phyloP scores from a whole-genome alignment of 1,140 invertebrate genomes.

The Drosophila busckii region DNA sequence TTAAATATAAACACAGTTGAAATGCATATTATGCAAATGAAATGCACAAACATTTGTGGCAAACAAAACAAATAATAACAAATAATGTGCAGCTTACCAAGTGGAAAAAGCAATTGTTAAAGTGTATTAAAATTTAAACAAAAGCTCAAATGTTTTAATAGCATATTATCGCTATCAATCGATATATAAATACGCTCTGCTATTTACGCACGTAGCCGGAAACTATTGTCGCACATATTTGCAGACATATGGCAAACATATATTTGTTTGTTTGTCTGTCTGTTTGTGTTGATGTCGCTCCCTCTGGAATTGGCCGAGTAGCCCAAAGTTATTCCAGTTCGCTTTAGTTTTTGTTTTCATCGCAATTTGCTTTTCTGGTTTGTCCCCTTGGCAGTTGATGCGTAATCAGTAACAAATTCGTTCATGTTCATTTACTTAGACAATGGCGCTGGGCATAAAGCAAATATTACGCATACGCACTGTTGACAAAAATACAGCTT shows the following conservation, averaged over 20 bases:
- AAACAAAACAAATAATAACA: too few species aligned
- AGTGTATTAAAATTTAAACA: too few species aligned
- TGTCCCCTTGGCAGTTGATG: constrained; percentile 51
- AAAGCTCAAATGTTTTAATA: too few species aligned
- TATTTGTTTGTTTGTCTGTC: constrained; percentile 36
- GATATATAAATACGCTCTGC: constrained; percentile 5
- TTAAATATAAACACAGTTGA: constrained; percentile 29
- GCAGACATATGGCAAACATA: constrained; percentile 47
- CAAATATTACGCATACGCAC: constrained; percentile 42
- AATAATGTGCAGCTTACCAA: too few species aligned
- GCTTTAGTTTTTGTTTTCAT: constrained; percentile 27
- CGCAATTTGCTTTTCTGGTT: neutral
- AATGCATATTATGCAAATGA: neutral
- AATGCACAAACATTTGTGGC: too few species aligned
- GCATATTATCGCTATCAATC: too few species aligned
- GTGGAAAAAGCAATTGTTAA: too few species aligned
- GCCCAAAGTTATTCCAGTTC: constrained; percentile 46
- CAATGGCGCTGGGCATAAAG: constrained; percentile 19
- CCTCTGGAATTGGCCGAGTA: constrained; percentile 53
- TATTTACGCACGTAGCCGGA: constrained; percentile 48
- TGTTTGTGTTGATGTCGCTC: constrained; percentile 7
- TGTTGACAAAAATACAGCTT: constrained; percentile 56
- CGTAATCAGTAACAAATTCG: constrained; percentile 63
- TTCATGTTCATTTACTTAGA: constrained; percentile 47
- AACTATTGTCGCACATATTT: constrained; percentile 39